phyloP scores from a whole-genome alignment of 2,113 vertebrate species.

The Aegotheles bennettii region DNA sequence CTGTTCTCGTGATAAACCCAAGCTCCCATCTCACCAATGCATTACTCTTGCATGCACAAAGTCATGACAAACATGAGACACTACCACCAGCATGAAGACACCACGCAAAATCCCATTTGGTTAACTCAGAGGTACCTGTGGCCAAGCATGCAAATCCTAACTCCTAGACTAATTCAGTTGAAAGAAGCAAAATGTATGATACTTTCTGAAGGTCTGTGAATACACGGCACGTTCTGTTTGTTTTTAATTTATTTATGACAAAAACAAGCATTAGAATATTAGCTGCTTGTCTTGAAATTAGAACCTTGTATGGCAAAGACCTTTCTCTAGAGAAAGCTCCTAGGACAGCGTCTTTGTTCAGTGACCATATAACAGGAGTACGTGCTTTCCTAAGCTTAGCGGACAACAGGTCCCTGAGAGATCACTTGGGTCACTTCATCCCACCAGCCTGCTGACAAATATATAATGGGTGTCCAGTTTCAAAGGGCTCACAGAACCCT shows the following conservation, averaged over 20 bases:
- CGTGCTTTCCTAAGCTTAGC: not conserved
- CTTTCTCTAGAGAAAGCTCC: not conserved
- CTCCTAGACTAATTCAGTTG: not conserved
- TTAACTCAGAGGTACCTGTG: not conserved
- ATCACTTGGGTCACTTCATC: slow-evolving; percentile 41
- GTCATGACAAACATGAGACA: rapidly evolving
- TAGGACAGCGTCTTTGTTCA: not conserved
- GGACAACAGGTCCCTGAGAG: not conserved
- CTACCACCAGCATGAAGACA: not conserved
- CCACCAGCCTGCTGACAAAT: slow-evolving; percentile 26
- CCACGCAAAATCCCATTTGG: not conserved
- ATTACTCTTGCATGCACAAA: not conserved
- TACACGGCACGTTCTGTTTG: not conserved
- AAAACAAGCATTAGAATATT: not conserved
- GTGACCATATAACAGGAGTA: not conserved
- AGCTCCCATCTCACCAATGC: not conserved
- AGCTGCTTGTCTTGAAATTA: not conserved
- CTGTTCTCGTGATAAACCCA: not conserved
- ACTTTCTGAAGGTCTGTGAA: not conserved
- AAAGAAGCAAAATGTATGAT: not conserved
- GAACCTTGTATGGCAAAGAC: not conserved
- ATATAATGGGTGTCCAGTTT: slow-evolving; percentile 49
- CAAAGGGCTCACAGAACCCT: slow-evolving; percentile 34
- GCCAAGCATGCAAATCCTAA: not conserved
- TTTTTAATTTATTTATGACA: not conserved